These are phyloP conservation scores for Ricordea florida DNA, from an alignment of 92 coral and sea anemone genomes.

Conservation along the genomic window DNA sequence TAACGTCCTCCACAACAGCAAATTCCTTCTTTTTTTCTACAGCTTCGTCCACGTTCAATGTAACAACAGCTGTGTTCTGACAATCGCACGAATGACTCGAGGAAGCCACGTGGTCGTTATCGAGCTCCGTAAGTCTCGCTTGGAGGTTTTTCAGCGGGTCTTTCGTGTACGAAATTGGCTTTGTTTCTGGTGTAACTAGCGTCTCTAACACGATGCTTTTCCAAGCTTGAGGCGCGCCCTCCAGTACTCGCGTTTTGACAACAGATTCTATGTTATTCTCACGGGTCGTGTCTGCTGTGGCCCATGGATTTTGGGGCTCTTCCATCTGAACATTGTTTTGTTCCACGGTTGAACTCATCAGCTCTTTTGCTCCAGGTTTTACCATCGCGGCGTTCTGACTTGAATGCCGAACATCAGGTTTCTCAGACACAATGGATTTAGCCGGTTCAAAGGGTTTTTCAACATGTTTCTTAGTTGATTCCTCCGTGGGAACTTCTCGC, in stretches of 20 bases:
- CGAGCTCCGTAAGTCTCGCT: constrained; percentile 4
- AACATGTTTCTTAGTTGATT: no score
- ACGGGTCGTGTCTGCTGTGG: no score
- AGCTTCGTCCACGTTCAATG: not conserved
- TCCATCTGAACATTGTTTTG: not conserved
- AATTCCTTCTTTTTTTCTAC: not conserved
- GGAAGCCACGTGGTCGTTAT: not conserved
- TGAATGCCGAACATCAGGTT: not conserved
- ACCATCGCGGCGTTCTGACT: not conserved
- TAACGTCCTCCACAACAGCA: not conserved
- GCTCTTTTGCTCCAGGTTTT: not conserved
- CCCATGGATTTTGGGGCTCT: not conserved
- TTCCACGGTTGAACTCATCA: no score
- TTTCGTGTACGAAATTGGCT: not conserved
- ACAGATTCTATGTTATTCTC: no score
- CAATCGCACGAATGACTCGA: not conserved
- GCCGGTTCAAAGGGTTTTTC: not conserved
- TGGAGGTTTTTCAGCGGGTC: constrained; percentile 13
- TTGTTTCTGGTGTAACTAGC: constrained; percentile 18
- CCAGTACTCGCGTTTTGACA: no score
- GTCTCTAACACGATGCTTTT: not conserved
- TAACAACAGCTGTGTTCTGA: not conserved
- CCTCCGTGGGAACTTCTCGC: no score
- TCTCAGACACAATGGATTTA: not conserved
- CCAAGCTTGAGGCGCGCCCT: no score